These are phyloP conservation scores for Druceiella hillmani DNA, from an alignment of 2,888 invertebrate genomes.

Conservation along the genomic window DNA sequence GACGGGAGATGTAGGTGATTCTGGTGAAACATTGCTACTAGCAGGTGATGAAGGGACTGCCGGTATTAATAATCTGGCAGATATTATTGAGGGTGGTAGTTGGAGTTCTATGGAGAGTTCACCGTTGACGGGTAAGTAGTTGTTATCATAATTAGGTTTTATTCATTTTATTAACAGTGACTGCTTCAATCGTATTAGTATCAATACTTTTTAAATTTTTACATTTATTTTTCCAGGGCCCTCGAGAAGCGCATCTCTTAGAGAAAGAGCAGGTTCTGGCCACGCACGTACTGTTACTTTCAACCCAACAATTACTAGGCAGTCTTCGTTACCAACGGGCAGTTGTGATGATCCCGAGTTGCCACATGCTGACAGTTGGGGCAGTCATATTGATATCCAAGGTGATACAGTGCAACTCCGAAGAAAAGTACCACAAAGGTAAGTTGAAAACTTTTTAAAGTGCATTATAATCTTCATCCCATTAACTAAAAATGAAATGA, in stretches of 20 bases:
- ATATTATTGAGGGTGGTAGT: slow-evolving; percentile 50
- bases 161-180: too few relatives aligned
- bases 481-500: too few relatives aligned
- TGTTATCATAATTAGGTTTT: not conserved
- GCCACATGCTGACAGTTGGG: slow-evolving; percentile 53
- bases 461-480: too few relatives aligned
- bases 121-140: slow-evolving; percentile 46
- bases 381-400: slow-evolving; percentile 57
- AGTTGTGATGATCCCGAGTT: slow-evolving; percentile 50
- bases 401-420: slow-evolving; percentile 60
- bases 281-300: slow-evolving; percentile 31
- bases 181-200: too few relatives aligned
- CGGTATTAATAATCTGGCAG: slow-evolving; percentile 31
- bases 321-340: slow-evolving; percentile 74
- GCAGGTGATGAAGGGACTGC: slow-evolving; percentile 38
- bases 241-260: slow-evolving; percentile 64
- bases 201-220: too few relatives aligned
- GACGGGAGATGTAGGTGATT: slow-evolving; percentile 30
- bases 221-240: too few relatives aligned
- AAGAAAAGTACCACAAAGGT: slow-evolving; percentile 35
- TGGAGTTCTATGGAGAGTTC: slow-evolving; percentile 68
- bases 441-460: too few relatives aligned
- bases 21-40: slow-evolving; percentile 38
- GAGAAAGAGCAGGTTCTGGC: slow-evolving; percentile 42
- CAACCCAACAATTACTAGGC: slow-evolving; percentile 46